These are phyloP conservation scores for Oscheius sp. DNA, from an alignment of 2,888 invertebrate genomes.

Conservation along the genomic window DNA sequence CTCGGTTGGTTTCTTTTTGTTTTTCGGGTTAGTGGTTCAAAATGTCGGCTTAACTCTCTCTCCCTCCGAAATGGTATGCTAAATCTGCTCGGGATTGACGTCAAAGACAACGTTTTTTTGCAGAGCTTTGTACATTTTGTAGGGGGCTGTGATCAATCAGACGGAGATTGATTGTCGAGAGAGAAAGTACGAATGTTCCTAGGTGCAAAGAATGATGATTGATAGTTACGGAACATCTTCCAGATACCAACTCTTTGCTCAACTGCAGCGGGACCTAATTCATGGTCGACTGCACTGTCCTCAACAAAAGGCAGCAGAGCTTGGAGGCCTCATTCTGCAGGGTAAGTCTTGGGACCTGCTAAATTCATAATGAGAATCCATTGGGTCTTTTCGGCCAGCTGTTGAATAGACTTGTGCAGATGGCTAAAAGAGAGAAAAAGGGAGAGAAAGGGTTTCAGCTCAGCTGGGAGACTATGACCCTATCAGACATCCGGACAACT, in stretches of 20 bases:
- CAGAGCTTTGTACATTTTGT: neutral
- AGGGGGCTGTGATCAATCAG: neutral
- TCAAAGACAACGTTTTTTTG: constrained; percentile 6
- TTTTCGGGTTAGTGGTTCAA: neutral
- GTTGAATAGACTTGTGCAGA: neutral
- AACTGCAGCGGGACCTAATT: constrained; percentile 90
- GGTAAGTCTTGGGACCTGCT: constrained; percentile 39
- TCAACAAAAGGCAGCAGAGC: constrained; percentile 74
- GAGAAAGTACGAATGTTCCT: constrained; percentile 7
- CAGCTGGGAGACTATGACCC: constrained; percentile 94
- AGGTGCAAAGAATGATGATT: neutral
- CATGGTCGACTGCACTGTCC: constrained; percentile 94
- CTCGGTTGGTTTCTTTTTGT: constrained; percentile 77
- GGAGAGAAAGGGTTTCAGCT: constrained; percentile 78
- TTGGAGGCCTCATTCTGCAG: constrained; percentile 69
- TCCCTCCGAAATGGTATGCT: neutral
- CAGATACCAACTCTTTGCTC: constrained; percentile 90
- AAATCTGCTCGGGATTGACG: constrained; percentile 2
- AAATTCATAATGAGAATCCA: constrained; percentile 6
- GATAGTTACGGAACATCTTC: constrained; percentile 40
- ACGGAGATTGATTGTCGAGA: constrained; percentile 9
- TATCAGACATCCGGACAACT: constrained; percentile 84
- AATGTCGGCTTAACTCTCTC: neutral
- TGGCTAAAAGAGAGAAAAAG: neutral
- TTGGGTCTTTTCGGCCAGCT: neutral